Percentiles rank a stretch among this genome's conserved stretches.
phyloP scores from a whole-genome alignment of 2,113 vertebrate species.

The Xerus inauris region DNA sequence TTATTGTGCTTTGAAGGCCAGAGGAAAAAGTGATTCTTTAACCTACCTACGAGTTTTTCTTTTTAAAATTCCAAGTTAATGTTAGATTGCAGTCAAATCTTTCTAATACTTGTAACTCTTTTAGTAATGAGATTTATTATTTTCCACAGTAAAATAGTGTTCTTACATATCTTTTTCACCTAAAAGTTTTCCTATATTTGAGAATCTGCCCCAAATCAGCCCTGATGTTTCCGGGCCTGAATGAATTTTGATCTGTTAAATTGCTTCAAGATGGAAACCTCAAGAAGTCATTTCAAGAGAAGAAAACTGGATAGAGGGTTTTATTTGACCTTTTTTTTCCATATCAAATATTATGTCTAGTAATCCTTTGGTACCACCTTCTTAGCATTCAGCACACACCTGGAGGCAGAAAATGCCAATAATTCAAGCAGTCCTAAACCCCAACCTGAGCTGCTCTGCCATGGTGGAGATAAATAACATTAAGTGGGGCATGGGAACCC shows the following conservation, averaged over 20 bases:
- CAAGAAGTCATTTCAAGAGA: neutral
- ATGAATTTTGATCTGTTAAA: constrained; percentile 11
- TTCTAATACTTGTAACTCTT: neutral
- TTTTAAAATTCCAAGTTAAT: constrained; percentile 2
- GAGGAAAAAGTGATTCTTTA: constrained; percentile 12
- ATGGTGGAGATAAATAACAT: constrained; percentile 1
- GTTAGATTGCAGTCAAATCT: neutral
- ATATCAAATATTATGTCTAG: neutral
- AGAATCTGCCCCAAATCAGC: neutral
- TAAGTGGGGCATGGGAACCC: neutral
- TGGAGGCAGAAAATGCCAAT: constrained; percentile 6
- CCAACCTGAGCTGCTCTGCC: neutral
- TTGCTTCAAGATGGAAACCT: constrained; percentile 25
- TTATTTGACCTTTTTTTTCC: neutral
- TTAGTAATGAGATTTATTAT: constrained; percentile 18
- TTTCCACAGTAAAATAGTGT: constrained; percentile 42
- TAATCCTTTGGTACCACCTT: constrained; percentile 6
- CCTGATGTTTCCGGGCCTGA: neutral
- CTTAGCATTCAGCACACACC: neutral
- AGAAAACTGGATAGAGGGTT: neutral
- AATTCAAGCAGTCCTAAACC: constrained; percentile 19
- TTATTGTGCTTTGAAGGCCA: constrained; percentile 11
- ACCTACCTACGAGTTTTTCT: neutral
- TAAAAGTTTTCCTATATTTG: neutral
- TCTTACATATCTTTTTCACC: neutral